Base-by-base conservation (phyloP, 2,797 vertebrate species). In the Monodelphis domestica region DNA sequence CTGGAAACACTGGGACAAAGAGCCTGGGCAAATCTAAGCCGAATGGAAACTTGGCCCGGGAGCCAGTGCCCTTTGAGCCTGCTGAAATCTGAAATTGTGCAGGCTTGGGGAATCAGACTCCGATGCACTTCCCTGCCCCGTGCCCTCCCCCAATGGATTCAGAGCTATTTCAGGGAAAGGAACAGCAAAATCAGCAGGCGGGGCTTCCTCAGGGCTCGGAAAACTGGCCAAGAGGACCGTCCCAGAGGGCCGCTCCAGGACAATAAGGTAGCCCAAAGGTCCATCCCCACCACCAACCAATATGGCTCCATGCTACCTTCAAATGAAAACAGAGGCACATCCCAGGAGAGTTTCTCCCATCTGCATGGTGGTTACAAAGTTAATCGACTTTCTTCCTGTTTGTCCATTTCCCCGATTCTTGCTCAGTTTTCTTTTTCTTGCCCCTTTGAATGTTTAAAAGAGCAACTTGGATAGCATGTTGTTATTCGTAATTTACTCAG, bases 401-500 rank as follows among this genome's bases (percentile, higher is more conserved):
- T 94, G 84, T 63, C 92, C 96, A 96, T 97, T 89, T 91, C 51
- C 95, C 54, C 94, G 54, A 89, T 93, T 96, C 97, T 50, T 26
- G 9, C 70, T 84, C 87, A 90, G 91, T n/a, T 70, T 90, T 38
- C 87, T 97, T 96, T 94, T 91, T 38, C 59, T 96, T 97, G 91
- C 88, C 92, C 94, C 95, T 97, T 97, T 96, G 95, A 98, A 97
- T 95, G 94, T 90, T 94, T 96, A 91, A 97, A 97, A 92, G 93
- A 97, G 84, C 96, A 95, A 93, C 78, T 96, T 97, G 96, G 93
- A 96, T 92, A 97, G 95, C 97, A 93, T 97, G 97, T 97, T 97
- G 88, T 98, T 97, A 97, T 96, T 97, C 97, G 97, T 96, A 97
- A 98, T 97, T 98, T 97, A 96, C 97, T 98, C 98, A 96, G 97